Percentiles rank a stretch among this genome's conserved stretches.
phyloP scores from a whole-genome alignment of 2,797 vertebrate genomes.

The Telmatherina bonti region DNA sequence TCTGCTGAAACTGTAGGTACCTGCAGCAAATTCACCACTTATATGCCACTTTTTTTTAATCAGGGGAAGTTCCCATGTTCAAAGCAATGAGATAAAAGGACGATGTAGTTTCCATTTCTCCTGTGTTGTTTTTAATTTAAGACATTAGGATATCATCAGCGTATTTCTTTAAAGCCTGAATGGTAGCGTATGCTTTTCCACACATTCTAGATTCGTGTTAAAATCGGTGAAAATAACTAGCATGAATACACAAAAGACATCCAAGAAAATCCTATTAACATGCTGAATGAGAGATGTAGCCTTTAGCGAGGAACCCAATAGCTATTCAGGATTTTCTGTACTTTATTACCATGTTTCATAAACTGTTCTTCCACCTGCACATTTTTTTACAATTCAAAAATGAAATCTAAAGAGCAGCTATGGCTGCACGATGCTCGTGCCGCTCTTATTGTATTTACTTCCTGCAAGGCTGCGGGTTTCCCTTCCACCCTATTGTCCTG shows the following conservation, averaged over 20 bases:
- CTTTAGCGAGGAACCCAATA: constrained; percentile 16
- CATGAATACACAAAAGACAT: constrained; percentile 9
- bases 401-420: constrained; percentile 6
- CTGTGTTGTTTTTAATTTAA: constrained; percentile 5
- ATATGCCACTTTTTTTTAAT: constrained; percentile 49
- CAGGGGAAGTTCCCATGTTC: constrained; percentile 54
- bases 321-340: constrained; percentile 20
- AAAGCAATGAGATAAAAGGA: constrained; percentile 51
- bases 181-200: constrained; percentile 1
- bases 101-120: constrained; percentile 1
- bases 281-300: constrained; percentile 9
- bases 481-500: constrained; percentile 64
- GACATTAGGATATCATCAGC: constrained; percentile 32
- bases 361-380: constrained; percentile 15
- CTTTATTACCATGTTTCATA: constrained; percentile 26
- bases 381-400: constrained; percentile 24
- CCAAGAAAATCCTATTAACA: constrained; percentile 22
- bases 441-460: constrained; percentile 49
- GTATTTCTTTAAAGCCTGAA: constrained; percentile 21
- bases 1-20: constrained; percentile 54
- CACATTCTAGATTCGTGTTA: constrained; percentile 20
- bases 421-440: constrained; percentile 11
- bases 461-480: constrained; percentile 56
- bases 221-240: constrained; percentile 9
- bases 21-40: constrained; percentile 65